These are phyloP conservation scores for Saccopteryx bilineata DNA, from an alignment of 2,113 vertebrate species.

Conservation along the genomic window DNA sequence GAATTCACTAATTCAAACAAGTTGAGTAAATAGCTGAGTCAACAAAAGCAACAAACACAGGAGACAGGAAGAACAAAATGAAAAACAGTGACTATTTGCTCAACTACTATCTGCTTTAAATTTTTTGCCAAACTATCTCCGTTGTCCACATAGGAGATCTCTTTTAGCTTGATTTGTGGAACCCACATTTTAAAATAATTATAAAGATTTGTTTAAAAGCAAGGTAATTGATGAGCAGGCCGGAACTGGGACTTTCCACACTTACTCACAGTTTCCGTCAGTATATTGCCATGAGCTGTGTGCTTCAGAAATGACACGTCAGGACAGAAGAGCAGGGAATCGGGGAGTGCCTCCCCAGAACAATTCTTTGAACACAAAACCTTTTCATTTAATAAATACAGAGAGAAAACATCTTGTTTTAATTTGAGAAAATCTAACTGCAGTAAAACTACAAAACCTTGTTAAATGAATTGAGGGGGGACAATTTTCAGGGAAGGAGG, in stretches of 20 bases:
- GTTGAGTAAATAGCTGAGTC: neutral
- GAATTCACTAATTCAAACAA: neutral
- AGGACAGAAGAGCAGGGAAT: fast-evolving
- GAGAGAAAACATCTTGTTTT: neutral
- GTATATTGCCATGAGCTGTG: fast-evolving
- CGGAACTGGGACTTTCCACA: neutral
- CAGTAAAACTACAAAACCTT: neutral
- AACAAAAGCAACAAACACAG: neutral
- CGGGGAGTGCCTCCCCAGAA: neutral
- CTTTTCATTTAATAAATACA: neutral
- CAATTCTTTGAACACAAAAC: neutral
- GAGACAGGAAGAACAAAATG: neutral
- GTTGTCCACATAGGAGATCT: fast-evolving
- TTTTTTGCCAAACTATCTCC: neutral
- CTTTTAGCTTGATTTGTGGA: neutral
- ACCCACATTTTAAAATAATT: neutral
- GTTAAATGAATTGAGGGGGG: neutral
- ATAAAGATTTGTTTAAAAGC: neutral
- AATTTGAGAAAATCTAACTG: neutral
- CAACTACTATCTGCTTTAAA: neutral
- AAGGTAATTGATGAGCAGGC: neutral
- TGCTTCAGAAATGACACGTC: neutral
- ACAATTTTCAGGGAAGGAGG: neutral
- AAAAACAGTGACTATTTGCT: neutral
- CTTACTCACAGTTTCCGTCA: neutral